Base-by-base conservation (phyloP, 2,888 invertebrate genomes). In the Aplocera efformata region DNA sequence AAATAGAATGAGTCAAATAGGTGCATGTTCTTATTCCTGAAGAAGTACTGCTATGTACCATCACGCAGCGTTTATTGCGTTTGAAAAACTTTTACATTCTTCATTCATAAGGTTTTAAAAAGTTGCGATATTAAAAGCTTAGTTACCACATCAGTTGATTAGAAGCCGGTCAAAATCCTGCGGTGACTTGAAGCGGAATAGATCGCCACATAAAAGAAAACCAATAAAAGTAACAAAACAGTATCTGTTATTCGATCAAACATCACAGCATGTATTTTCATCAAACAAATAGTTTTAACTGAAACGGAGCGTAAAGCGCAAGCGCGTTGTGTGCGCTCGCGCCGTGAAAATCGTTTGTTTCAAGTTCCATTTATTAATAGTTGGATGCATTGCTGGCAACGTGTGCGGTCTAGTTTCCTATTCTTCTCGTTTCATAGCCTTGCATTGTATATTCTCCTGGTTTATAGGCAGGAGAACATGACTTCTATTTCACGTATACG, bases 201-300 rank as follows among this genome's bases (percentile, higher is more conserved):
- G 7, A 27, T 21, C 28, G 43, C 50, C 40, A 46, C 45, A 50
- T 44, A 42, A 53, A 53, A 40, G 38, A 39, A 36, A 38, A 36
- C 32, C 40, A 48, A 22, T 28, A 26, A 40, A 27, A 17, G 23
- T 29, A 29, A 23, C 29, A 22, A 36, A 36, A 13, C 17, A 8
- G n/a, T 11, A 28, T 29, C 17, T 31, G 37, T 37, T 32, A 42
- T 49, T 40, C 59, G 73, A 79, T 79, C 72, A 72, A 75, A 79
- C 79, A 75, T 68, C 72, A 65, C 67, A 70, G 67, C 75, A 78
- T 79, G 79, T 82, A 78, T 83, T 83, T 83, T 79, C 75, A 77
- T 71, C 76, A 10, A 34, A 68, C 72, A 80, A 81, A 83, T 77
- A 78, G 56, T 59, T 56, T 54, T 53, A 42, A 49, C 56, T 60